A percentile compares a stretch with the other conserved stretches of the same genome.
Conservation (phyloP, 92 coral and sea anemone species). For the Porites cylindrica region DNA sequence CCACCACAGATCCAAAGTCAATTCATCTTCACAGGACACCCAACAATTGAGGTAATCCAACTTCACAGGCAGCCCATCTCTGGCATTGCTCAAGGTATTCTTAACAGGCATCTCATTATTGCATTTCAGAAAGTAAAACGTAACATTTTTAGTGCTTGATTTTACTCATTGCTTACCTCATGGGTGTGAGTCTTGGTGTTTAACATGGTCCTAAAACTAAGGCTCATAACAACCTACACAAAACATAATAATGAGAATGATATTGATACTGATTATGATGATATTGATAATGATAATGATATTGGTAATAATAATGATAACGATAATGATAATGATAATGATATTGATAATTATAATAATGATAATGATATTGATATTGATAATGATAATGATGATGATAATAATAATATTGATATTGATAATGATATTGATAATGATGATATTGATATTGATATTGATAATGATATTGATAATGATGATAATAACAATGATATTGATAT, state of each 20-base stretch:
- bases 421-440: not conserved
- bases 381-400: no score
- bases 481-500: not conserved
- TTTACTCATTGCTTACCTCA: conserved; percentile 63
- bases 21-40: no score
- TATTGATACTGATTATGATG: not conserved
- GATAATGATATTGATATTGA: no score
- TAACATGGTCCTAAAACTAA: conserved; percentile 85
- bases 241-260: not conserved
- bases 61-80: not conserved
- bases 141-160: not conserved
- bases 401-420: no score
- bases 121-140: not conserved
- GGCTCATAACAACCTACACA: conserved; percentile 90
- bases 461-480: no score
- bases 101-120: not conserved
- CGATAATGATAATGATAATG: no score
- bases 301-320: no score
- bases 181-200: conserved; percentile 91
- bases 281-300: no score
- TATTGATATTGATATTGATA: no score
- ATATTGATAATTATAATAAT: no score
- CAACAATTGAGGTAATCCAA: no score
- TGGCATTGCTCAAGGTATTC: not conserved
- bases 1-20: no score